Evolutionary conservation across 2,888 invertebrate genomes (phyloP).

Genomic region (Caenorhabditis auriculariae): DNA sequence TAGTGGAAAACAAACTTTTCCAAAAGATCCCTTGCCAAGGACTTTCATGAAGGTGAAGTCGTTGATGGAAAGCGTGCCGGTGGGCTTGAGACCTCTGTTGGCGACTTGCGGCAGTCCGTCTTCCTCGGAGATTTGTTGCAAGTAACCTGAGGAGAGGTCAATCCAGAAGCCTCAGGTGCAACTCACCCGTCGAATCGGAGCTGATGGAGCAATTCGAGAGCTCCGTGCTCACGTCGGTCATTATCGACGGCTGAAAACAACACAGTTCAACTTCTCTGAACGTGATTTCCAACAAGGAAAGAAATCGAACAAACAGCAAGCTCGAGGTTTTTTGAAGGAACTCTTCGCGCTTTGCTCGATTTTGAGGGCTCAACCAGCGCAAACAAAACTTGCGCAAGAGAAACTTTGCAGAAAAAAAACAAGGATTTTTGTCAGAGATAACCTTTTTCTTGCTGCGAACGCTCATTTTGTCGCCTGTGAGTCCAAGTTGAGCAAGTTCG

Average conservation of each 20-base stretch:
- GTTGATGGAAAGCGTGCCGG: conserved; percentile 64
- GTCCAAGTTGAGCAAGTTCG: conserved; percentile 85
- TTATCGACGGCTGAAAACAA: conserved; percentile 44
- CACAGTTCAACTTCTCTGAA: no score
- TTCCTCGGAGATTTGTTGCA: conserved; percentile 28
- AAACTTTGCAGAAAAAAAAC: no score
- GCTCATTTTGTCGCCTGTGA: conserved; percentile 83
- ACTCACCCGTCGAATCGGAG: conserved; percentile 19
- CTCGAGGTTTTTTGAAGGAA: no score
- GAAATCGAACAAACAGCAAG: neutral
- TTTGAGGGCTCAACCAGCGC: no score
- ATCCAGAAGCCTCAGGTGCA: no score
- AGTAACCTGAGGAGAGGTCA: conserved; percentile 11
- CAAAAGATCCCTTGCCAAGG: conserved; percentile 96
- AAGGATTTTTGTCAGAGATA: no score
- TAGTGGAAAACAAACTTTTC: conserved; percentile 71
- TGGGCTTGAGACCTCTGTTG: no score
- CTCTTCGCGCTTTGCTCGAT: no score
- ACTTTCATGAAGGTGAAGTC: conserved; percentile 98
- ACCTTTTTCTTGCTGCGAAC: conserved; percentile 65
- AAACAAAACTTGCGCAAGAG: no score
- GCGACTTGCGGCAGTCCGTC: conserved; percentile 10
- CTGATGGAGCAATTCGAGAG: conserved; percentile 21
- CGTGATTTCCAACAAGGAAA: neutral
- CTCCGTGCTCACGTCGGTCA: conserved; percentile 45